phyloP scores from a whole-genome alignment of 2,113 vertebrate species.

The Scatophagus argus region DNA sequence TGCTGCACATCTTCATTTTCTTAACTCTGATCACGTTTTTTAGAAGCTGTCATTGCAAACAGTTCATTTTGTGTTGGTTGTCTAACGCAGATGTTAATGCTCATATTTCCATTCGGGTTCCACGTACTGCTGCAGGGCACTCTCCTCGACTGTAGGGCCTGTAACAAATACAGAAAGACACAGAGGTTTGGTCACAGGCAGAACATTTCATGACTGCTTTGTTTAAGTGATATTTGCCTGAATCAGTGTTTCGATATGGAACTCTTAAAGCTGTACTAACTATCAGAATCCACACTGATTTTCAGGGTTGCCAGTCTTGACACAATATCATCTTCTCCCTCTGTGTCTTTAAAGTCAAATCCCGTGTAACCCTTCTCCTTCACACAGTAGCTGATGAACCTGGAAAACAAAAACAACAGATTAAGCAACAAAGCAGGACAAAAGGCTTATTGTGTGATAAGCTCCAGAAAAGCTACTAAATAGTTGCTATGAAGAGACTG shows the following conservation, averaged over 20 bases:
- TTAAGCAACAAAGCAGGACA: rapidly evolving
- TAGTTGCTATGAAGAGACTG: background rate
- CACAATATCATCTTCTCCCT: constrained; percentile 67
- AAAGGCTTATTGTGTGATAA: background rate
- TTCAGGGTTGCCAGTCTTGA: constrained; percentile 63
- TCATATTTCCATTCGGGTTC: constrained; percentile 84
- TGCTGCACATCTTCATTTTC: background rate
- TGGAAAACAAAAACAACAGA: constrained; percentile 37
- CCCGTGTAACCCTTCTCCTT: constrained; percentile 84
- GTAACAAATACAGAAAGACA: constrained; percentile 2
- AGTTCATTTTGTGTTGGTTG: background rate
- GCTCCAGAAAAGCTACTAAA: background rate
- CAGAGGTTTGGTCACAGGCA: background rate
- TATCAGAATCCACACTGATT: constrained; percentile 67
- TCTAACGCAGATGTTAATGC: constrained; percentile 33
- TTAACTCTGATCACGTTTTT: background rate
- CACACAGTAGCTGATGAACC: constrained; percentile 91
- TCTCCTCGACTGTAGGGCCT: constrained; percentile 66
- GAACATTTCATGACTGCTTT: background rate
- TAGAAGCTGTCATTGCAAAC: background rate
- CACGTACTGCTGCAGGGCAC: constrained; percentile 71
- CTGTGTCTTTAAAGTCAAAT: constrained; percentile 74
- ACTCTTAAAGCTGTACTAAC: constrained; percentile 59
- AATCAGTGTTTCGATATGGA: background rate
- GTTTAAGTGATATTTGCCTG: background rate